phyloP scores from a whole-genome alignment of 2,888 invertebrate species.

The Scaptomyza tumidula region DNA sequence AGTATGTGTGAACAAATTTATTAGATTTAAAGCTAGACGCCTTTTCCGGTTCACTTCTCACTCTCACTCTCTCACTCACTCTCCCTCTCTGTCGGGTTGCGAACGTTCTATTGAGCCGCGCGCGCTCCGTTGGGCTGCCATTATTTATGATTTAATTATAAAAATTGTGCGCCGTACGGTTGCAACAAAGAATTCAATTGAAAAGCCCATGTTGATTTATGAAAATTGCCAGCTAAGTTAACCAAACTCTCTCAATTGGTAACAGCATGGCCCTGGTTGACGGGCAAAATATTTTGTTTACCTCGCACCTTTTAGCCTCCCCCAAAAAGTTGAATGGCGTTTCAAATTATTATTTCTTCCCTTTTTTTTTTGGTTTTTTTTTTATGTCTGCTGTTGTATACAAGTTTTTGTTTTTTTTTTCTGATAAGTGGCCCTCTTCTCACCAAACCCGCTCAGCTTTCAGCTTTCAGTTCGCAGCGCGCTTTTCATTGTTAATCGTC shows the following conservation, averaged over 20 bases:
- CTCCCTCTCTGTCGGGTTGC: constrained; percentile 22
- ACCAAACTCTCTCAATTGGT: constrained; percentile 23
- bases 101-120: constrained; percentile 48
- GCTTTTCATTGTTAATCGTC: constrained; percentile 66
- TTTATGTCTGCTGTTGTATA: constrained; percentile 16
- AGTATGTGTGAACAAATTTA: not conserved
- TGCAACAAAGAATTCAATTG: constrained; percentile 55
- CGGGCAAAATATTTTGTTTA: not conserved
- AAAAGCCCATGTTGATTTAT: constrained; percentile 74
- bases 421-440: constrained; percentile 42
- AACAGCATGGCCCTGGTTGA: not conserved
- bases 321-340: constrained; percentile 30
- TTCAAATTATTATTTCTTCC: constrained; percentile 9
- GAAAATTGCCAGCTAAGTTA: constrained; percentile 65
- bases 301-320: constrained; percentile 34
- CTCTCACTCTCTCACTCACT: not conserved
- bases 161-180: constrained; percentile 42
- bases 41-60: constrained; percentile 17
- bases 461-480: not conserved
- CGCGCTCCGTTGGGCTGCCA: constrained; percentile 40
- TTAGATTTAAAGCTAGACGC: constrained; percentile 19
- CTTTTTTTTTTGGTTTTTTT: not conserved
- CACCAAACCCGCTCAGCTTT: constrained; percentile 1
- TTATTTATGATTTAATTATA: constrained; percentile 75
- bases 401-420: constrained; percentile 38